Conservation (phyloP, 1,140 invertebrate genomes). For the Hestina assimilis region DNA sequence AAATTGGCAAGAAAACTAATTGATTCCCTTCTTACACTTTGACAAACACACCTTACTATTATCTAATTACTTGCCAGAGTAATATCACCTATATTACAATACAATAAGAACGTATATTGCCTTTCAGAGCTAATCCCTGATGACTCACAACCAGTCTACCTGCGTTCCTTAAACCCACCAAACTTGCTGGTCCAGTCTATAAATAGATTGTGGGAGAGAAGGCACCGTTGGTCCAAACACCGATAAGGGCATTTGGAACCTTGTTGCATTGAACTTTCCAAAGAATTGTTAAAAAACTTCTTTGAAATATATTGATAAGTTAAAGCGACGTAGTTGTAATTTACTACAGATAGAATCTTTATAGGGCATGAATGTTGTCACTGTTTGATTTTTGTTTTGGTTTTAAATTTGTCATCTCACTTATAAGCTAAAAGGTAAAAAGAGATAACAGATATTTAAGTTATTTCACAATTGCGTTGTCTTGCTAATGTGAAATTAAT, state of each 20-base stretch:
- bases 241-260: slow-evolving; percentile 6
- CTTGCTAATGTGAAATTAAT: slow-evolving; percentile 26
- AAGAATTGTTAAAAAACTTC: neutral
- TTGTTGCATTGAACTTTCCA: neutral
- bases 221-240: slow-evolving; percentile 26
- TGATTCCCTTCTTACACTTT: slow-evolving; percentile 36
- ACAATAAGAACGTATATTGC: neutral
- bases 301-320: neutral
- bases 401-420: neutral
- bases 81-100: slow-evolving; percentile 24
- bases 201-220: slow-evolving; percentile 38
- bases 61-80: slow-evolving; percentile 9
- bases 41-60: slow-evolving; percentile 20
- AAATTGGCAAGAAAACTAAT: slow-evolving; percentile 43
- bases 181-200: slow-evolving; percentile 34
- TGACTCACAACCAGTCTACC: slow-evolving; percentile 32
- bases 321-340: neutral
- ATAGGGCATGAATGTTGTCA: too few species aligned
- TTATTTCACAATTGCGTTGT: slow-evolving; percentile 12
- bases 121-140: slow-evolving; percentile 10
- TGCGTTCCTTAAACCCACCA: slow-evolving; percentile 35
- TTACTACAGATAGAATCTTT: neutral
- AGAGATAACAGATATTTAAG: neutral
- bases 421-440: neutral
- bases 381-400: too few species aligned